Percentiles rank a stretch among this genome's conserved stretches.
Evolutionary conservation across 2,797 vertebrate species (phyloP).

Genomic region (Diglossa cyanea): DNA sequence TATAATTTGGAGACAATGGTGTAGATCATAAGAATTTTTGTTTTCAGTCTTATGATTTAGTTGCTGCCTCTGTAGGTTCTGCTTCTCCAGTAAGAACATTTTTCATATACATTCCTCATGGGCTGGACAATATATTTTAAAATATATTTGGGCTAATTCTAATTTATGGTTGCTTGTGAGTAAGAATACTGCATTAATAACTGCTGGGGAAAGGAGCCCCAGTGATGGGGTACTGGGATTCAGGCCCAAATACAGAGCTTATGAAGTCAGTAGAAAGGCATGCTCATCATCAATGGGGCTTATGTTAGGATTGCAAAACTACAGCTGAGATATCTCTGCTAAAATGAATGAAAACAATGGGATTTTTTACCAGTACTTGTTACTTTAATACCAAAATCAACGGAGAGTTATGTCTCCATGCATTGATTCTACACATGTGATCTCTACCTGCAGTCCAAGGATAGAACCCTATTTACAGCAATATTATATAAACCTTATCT

Average conservation of each 20-base stretch:
- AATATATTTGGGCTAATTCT: neutral
- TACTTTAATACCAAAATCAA: neutral
- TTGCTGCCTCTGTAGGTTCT: conserved; percentile 24
- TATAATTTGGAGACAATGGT: conserved; percentile 12
- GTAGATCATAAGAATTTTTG: conserved; percentile 39
- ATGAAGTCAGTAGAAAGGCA: neutral
- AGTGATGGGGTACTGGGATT: neutral
- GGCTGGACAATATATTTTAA: neutral
- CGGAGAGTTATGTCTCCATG: neutral
- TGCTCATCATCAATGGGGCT: neutral
- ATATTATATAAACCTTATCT: neutral
- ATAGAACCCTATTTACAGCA: neutral
- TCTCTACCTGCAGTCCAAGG: neutral
- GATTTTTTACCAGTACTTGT: neutral
- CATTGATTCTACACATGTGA: neutral
- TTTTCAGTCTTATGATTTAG: conserved; percentile 45
- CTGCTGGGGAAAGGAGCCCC: neutral
- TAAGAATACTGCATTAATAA: neutral
- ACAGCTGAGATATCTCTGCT: neutral
- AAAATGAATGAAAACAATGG: neutral
- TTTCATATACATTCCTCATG: neutral
- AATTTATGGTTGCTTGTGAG: neutral
- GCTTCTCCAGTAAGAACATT: neutral
- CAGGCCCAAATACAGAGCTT: neutral
- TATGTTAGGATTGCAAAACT: neutral